Base-by-base conservation (phyloP, 2,113 vertebrate species). In the Pomatorhinus ruficollis region DNA sequence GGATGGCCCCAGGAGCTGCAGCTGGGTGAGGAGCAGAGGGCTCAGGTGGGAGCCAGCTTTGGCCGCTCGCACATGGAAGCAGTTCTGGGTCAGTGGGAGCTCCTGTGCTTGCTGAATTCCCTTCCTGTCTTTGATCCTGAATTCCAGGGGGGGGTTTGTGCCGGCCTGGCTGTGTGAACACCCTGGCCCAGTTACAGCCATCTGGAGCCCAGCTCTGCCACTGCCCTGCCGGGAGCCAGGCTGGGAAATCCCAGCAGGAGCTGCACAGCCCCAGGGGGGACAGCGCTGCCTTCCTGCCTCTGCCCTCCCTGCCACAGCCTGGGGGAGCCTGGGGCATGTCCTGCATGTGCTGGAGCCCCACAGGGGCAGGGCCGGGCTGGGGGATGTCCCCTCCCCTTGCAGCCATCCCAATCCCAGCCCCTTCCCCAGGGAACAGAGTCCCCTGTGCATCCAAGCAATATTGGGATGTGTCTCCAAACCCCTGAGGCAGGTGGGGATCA, bases 371-470 rank as follows among this genome's bases (percentile, higher is more conserved):
- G 45, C 45, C 45, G 30, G 28, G 6, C 60, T 31, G 56, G 45
- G 45, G 79, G 61, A 60, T 77, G 37, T 50, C 35, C 53, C 33
- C 20, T 49, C 13, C 28, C 53, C 25, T 12, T 11, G 30, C 9
- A 45, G 40, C 28, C 18, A 2, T 57, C 42, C 50, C 40, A 15
- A 9, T 24, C 42, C 28, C 57, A 50, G 28, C 15, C 33, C 49
- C 44, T 83, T 27, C 53, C 56, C 18, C 61, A 19, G 39, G 49
- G 53, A 80, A 2, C 8, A n/a, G 11, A 39, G 40, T 5, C 2
- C 1, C n/a, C 52, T 4, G 6, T 3, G 57, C 15, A 0, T 1
- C 1, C 14, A 12, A 15, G 23, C 0, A 4, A 11, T 0, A 3
- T 24, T 22, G 49, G 49, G 22, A 13, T 49, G 63, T 30, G 3